Percentiles rank a stretch among this genome's conserved stretches.
phyloP scores from a whole-genome alignment of 2,888 invertebrate genomes.

The Troilus luridus region DNA sequence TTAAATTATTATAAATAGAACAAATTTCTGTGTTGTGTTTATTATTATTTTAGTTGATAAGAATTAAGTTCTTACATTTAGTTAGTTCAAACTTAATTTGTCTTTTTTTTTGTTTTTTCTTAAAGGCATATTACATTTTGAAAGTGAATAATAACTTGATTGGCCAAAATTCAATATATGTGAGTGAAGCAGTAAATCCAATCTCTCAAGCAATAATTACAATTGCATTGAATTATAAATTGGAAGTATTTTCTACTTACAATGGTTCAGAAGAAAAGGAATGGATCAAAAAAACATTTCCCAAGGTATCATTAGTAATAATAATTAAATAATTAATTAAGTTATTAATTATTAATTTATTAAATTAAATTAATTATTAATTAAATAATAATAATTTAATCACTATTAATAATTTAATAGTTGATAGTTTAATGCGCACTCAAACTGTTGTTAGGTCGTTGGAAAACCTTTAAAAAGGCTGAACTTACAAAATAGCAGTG shows the following conservation, averaged over 20 bases:
- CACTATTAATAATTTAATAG: not conserved
- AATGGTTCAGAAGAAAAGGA: not conserved
- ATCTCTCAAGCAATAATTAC: slow-evolving; percentile 76
- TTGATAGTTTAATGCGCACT: too few species aligned
- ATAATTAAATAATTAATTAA: too few species aligned
- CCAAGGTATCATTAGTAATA: slow-evolving; percentile 14
- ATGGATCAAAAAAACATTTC: not conserved
- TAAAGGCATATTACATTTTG: slow-evolving; percentile 38
- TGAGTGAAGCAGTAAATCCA: slow-evolving; percentile 73
- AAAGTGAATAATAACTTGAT: slow-evolving; percentile 57
- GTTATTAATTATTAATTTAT: too few species aligned
- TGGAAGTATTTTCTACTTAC: slow-evolving; percentile 72
- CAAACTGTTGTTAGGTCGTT: too few species aligned
- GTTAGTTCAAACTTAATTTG: not conserved
- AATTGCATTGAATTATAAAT: slow-evolving; percentile 72
- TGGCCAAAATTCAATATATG: slow-evolving; percentile 70
- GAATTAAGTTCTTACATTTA: not conserved
- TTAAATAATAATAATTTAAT: too few species aligned
- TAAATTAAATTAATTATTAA: too few species aligned
- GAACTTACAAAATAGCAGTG: too few species aligned
- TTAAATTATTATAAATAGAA: not conserved
- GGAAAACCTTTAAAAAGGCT: too few species aligned
- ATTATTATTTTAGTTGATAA: not conserved
- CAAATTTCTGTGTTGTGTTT: not conserved
- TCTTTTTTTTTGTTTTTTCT: not conserved